Conservation (phyloP, 1,140 invertebrate species). For the Drusus annulatus region DNA sequence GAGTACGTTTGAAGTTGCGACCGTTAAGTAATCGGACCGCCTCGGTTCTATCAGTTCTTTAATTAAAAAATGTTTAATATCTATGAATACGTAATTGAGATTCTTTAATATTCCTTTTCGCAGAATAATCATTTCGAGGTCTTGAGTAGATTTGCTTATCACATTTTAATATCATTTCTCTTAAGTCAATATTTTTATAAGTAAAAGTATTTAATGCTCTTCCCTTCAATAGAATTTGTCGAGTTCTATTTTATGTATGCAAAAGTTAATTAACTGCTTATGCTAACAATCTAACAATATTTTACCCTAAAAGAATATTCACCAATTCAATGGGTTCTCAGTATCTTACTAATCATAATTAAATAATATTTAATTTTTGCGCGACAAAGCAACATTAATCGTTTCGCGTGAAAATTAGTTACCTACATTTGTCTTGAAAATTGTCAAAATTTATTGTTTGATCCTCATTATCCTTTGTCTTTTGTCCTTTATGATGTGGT, state of each 20-base stretch:
- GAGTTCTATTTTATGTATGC: too few species aligned
- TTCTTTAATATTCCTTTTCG: neutral
- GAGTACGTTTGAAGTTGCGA: neutral
- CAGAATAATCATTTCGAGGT: neutral
- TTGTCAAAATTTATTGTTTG: slow-evolving; percentile 30
- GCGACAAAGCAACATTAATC: slow-evolving; percentile 1
- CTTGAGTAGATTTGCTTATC: too few species aligned
- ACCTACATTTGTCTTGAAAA: slow-evolving; percentile 4
- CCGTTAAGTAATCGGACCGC: neutral
- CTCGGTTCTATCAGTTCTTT: neutral
- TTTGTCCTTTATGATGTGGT: slow-evolving; percentile 16
- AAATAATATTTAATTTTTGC: neutral
- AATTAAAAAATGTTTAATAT: neutral
- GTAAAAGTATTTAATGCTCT: too few species aligned
- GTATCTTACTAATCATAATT: neutral
- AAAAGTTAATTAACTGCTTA: too few species aligned
- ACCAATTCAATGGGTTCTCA: too few species aligned
- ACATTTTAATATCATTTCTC: too few species aligned
- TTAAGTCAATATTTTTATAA: too few species aligned
- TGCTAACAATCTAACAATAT: too few species aligned
- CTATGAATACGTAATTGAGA: neutral
- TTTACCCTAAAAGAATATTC: too few species aligned
- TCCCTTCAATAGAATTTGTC: too few species aligned
- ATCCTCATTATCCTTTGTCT: slow-evolving; percentile 25
- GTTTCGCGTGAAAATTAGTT: slow-evolving; percentile 13